Evolutionary conservation across 2,113 vertebrate genomes (phyloP).

Genomic region (Sebastes schlegelii): DNA sequence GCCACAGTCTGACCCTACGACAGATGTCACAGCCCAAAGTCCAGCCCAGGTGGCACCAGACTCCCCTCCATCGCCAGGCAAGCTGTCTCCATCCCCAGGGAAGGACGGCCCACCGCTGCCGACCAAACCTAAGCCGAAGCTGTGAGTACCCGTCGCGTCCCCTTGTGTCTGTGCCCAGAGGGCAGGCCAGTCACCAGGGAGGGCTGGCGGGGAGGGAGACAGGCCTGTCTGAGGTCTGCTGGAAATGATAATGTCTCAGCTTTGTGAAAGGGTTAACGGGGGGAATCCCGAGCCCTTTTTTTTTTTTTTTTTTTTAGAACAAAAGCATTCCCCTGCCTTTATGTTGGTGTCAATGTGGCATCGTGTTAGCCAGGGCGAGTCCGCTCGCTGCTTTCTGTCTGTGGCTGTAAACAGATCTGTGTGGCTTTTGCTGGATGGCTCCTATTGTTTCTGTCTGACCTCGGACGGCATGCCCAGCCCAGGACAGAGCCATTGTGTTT

Average conservation of each 20-base stretch:
- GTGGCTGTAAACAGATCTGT: constrained; percentile 67
- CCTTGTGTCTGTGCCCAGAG: constrained; percentile 5
- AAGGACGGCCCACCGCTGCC: constrained; percentile 92
- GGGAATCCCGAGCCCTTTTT: constrained; percentile 45
- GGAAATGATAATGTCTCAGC: constrained; percentile 51
- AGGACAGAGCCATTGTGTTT: constrained; percentile 38
- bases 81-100: constrained; percentile 64
- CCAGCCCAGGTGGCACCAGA: constrained; percentile 50
- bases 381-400: constrained; percentile 59
- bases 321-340: constrained; percentile 71
- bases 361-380: constrained; percentile 41
- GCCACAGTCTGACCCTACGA: constrained; percentile 53
- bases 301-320: constrained; percentile 36
- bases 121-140: constrained; percentile 93
- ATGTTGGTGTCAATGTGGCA: constrained; percentile 59
- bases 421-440: constrained; percentile 71
- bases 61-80: constrained; percentile 72
- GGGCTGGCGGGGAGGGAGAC: constrained; percentile 14
- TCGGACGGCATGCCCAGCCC: constrained; percentile 53
- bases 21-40: constrained; percentile 41
- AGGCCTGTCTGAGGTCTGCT: constrained; percentile 30
- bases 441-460: constrained; percentile 65
- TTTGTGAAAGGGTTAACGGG: constrained; percentile 54
- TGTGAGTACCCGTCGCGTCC: constrained; percentile 88
- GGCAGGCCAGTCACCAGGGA: constrained; percentile 15